These are phyloP conservation scores for Eristalinus aeneus DNA, from an alignment of 2,888 invertebrate species.

Conservation along the genomic window DNA sequence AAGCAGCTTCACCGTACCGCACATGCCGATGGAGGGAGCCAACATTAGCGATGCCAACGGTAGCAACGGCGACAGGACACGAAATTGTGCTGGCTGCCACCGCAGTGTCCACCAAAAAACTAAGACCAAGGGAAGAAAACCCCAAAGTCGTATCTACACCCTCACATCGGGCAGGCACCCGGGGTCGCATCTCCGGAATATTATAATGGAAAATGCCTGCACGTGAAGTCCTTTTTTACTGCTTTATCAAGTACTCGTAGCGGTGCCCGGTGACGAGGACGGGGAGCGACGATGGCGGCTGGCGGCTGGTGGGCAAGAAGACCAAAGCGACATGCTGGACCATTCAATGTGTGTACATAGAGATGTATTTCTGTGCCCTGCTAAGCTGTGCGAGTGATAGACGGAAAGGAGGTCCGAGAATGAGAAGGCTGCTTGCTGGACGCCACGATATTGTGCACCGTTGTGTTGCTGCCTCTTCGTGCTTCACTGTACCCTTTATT, in stretches of 20 bases:
- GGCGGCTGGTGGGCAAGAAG: constrained; percentile 7
- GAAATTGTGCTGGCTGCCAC: constrained; percentile 66
- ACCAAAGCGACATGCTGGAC: constrained; percentile 59
- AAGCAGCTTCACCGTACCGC: constrained; percentile 28
- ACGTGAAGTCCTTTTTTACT: constrained; percentile 70
- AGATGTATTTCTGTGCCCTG: not conserved
- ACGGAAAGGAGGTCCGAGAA: constrained; percentile 30
- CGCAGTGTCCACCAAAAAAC: constrained; percentile 68
- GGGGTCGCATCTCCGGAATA: constrained; percentile 47
- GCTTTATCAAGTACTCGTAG: constrained; percentile 59
- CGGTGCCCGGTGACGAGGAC: not conserved
- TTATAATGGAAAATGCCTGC: constrained; percentile 71
- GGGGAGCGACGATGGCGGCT: not conserved
- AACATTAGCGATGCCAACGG: constrained; percentile 70
- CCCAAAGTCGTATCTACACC: constrained; percentile 67
- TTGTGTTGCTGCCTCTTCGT: constrained; percentile 35
- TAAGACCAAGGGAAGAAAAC: constrained; percentile 68
- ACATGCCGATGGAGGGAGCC: constrained; percentile 53
- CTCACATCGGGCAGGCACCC: constrained; percentile 44
- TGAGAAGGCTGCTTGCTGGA: constrained; percentile 10
- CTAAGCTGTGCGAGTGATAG: constrained; percentile 34
- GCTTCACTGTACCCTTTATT: constrained; percentile 63
- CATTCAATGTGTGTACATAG: not conserved
- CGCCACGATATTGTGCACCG: constrained; percentile 45
- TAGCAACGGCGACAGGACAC: constrained; percentile 68